Evolutionary conservation across 1,140 invertebrate species (phyloP).

Genomic region (Babylonia areolata): DNA sequence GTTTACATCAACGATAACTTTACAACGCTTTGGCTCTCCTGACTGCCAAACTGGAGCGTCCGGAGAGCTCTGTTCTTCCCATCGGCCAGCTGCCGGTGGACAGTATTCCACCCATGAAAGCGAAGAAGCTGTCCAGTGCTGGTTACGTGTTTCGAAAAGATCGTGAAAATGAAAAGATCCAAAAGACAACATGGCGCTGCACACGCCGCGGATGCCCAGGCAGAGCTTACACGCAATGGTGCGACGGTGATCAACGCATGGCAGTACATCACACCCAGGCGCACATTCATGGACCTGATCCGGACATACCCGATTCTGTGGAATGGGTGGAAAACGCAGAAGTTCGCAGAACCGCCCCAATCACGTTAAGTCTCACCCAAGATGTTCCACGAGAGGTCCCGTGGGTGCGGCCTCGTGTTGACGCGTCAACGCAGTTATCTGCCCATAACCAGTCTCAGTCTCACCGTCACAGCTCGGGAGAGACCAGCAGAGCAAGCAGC

Average conservation of each 20-base stretch:
- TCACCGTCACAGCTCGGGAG: neutral
- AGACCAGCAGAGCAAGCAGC: neutral
- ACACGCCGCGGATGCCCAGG: constrained; percentile 26
- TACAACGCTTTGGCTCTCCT: neutral
- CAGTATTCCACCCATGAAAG: constrained; percentile 16
- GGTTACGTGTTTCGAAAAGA: constrained; percentile 37
- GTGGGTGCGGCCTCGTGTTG: constrained; percentile 9
- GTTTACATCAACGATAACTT: neutral
- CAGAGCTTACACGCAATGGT: constrained; percentile 36
- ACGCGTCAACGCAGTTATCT: constrained; percentile 28
- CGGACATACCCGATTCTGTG: constrained; percentile 20
- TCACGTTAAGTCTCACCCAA: constrained; percentile 9
- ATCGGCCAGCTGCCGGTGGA: neutral
- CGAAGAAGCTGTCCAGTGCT: constrained; percentile 27
- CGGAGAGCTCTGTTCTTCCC: neutral
- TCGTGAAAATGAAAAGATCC: constrained; percentile 29
- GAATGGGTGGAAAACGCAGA: constrained; percentile 30
- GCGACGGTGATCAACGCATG: constrained; percentile 21
- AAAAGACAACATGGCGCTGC: constrained; percentile 40
- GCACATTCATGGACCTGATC: constrained; percentile 23
- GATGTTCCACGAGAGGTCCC: neutral
- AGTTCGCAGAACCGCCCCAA: constrained; percentile 20
- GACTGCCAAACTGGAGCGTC: neutral
- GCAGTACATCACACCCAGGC: constrained; percentile 18
- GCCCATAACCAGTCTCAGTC: neutral